Evolutionary conservation across 2,888 invertebrate genomes (phyloP), one percentile per base, ranked within the genome.

Genomic region (Aspidiotus destructor): DNA sequence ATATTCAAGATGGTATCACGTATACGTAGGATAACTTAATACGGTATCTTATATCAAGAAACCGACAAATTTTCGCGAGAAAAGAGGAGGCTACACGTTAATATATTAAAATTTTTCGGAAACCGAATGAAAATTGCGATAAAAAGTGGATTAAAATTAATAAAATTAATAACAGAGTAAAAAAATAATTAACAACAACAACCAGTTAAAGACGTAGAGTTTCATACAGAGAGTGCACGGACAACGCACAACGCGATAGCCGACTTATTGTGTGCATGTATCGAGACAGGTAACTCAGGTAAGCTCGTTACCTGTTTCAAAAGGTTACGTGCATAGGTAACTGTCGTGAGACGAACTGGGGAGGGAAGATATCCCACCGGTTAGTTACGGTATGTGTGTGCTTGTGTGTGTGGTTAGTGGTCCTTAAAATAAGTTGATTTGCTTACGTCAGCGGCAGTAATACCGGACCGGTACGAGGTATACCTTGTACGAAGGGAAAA

Each of bases 301-400:
- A 63, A 54, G 54, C 53, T 52, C 28, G 63, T 63, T 63, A 63
- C 63, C 63, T 63, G 63, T 63, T 54, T 63, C 63, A 63, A 63
- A 54, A 63, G 63, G 63, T 63, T 63, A 63, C 28, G 54, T 54
- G 41, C 54, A 54, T 63, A 55, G 63, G 63, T 63, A 63, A 63
- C 63, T 48, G 48, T 11, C 28, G 48, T 3, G n/a, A 11, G 10
- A n/a, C 48, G 48, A n/a, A 48, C 48, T 63, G 63, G 63, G 63
- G 63, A 63, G 63, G 28, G 28, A 28, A 63, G 41, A 63, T 63
- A 63, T 63, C 54, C 63, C 63, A 63, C 63, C 63, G 63, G 63
- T 63, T 63, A 54, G 63, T 53, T n/a, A 5, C 28, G 28, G 28
- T 28, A 5, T 28, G 28, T 28, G 28, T 28, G 28, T 28, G 28